Percentiles rank a stretch among this genome's conserved stretches.
Conservation (phyloP, 1,140 invertebrate species). For the Camponotus pennsylvanicus region DNA sequence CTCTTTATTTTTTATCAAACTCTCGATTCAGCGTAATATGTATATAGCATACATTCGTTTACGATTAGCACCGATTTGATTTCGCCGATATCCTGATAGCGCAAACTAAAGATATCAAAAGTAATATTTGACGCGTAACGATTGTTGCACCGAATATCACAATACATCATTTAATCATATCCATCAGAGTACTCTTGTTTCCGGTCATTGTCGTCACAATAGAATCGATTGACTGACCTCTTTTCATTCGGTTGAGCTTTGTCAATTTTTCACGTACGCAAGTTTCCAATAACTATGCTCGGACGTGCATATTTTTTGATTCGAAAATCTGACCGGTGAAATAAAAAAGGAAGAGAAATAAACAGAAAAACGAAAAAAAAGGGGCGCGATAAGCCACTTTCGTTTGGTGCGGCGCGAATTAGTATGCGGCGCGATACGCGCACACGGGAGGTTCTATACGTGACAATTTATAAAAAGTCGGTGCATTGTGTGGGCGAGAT, state of each 20-base stretch:
- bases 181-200: slow-evolving; percentile 11
- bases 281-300: slow-evolving; percentile 34
- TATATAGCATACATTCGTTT: too few species aligned
- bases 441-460: slow-evolving; percentile 33
- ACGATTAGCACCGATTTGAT: background rate
- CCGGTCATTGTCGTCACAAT: background rate
- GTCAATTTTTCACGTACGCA: slow-evolving; percentile 28
- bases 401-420: slow-evolving; percentile 39
- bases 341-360: background rate
- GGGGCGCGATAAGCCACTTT: slow-evolving; percentile 21
- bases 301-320: slow-evolving; percentile 42
- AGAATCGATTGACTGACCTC: slow-evolving; percentile 30
- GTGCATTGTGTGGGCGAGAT: slow-evolving; percentile 13
- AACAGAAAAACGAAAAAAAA: slow-evolving; percentile 2
- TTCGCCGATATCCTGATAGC: background rate
- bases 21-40: background rate
- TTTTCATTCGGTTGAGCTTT: slow-evolving; percentile 4
- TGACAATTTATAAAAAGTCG: slow-evolving; percentile 67
- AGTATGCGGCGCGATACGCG: slow-evolving; percentile 55
- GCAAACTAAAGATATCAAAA: background rate
- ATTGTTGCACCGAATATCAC: slow-evolving; percentile 9
- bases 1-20: background rate
- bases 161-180: background rate
- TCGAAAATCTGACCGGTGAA: background rate
- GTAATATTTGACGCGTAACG: background rate